A percentile compares a stretch with the other conserved stretches of the same genome.
Evolutionary conservation across 1,140 invertebrate species (phyloP).

Genomic region (Andricus grossulariae): DNA sequence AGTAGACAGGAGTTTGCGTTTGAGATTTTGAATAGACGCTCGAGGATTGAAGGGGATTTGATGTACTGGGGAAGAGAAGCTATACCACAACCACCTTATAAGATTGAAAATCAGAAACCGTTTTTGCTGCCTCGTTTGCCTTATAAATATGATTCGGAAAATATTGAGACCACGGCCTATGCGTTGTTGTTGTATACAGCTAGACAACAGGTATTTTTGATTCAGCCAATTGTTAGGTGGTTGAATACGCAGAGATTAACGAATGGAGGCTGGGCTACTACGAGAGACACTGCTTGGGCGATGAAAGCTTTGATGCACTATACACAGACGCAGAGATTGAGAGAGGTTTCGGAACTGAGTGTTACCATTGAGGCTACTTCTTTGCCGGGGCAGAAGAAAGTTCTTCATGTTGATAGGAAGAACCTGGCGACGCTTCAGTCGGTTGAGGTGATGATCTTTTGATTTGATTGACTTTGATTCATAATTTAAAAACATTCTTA

Average conservation of each 20-base stretch:
- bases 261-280: slow-evolving; percentile 96
- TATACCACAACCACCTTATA: slow-evolving; percentile 86
- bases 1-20: slow-evolving; percentile 89
- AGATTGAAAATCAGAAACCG: slow-evolving; percentile 93
- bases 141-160: slow-evolving; percentile 91
- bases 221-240: slow-evolving; percentile 94
- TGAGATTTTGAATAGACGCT: slow-evolving; percentile 81
- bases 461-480: neutral
- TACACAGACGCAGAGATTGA: slow-evolving; percentile 87
- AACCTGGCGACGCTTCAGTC: slow-evolving; percentile 86
- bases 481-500: too few relatives aligned
- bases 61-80: slow-evolving; percentile 89
- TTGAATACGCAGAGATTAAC: slow-evolving; percentile 92
- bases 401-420: slow-evolving; percentile 83
- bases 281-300: slow-evolving; percentile 93
- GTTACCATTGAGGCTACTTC: slow-evolving; percentile 91
- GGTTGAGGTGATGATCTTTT: slow-evolving; percentile 79
- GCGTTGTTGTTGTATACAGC: slow-evolving; percentile 92
- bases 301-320: slow-evolving; percentile 94
- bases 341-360: slow-evolving; percentile 90
- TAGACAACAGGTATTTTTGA: slow-evolving; percentile 83
- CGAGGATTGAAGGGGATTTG: slow-evolving; percentile 83
- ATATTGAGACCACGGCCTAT: slow-evolving; percentile 95
- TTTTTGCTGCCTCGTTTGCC: slow-evolving; percentile 91
- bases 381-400: slow-evolving; percentile 80